Conservation (phyloP, 1,140 invertebrate genomes). For the Hormaphis cornu region DNA sequence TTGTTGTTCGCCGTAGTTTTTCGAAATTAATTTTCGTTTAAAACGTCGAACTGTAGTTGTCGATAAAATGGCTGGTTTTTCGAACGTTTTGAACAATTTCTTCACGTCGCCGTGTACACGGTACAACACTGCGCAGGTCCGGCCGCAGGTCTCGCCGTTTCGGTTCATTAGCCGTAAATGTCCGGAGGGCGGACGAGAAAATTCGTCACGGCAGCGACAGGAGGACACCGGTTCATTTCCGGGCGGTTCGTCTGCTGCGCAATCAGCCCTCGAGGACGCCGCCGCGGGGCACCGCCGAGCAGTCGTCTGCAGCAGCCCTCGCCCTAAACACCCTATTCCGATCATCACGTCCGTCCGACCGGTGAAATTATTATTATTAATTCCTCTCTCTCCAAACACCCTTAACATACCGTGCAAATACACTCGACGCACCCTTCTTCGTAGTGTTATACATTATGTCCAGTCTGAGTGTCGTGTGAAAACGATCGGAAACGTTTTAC, state of each 20-base stretch:
- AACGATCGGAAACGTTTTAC: too few species aligned
- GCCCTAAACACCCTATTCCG: background rate
- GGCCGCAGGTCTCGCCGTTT: too few species aligned
- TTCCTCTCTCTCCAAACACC: background rate
- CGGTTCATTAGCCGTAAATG: too few species aligned
- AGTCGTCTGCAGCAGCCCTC: background rate
- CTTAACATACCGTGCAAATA: background rate
- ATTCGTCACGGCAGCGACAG: background rate
- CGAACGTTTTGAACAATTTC: too few species aligned
- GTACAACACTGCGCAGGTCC: too few species aligned
- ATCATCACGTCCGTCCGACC: slow-evolving; percentile 21
- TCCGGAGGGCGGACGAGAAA: too few species aligned
- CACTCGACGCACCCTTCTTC: background rate
- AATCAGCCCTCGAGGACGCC: slow-evolving; percentile 4
- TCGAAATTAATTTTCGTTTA: too few species aligned
- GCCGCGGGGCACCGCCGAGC: background rate
- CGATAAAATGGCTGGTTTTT: too few species aligned
- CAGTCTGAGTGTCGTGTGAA: too few species aligned
- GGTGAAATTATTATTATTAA: slow-evolving; percentile 15
- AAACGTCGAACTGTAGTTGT: too few species aligned
- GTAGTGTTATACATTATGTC: background rate
- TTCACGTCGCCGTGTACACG: too few species aligned
- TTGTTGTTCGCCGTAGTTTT: too few species aligned
- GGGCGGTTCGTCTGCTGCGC: slow-evolving; percentile 7
- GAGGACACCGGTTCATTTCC: slow-evolving; percentile 19